Base-by-base conservation (phyloP, 2,888 invertebrate genomes). In the Chrysolina haemoptera region DNA sequence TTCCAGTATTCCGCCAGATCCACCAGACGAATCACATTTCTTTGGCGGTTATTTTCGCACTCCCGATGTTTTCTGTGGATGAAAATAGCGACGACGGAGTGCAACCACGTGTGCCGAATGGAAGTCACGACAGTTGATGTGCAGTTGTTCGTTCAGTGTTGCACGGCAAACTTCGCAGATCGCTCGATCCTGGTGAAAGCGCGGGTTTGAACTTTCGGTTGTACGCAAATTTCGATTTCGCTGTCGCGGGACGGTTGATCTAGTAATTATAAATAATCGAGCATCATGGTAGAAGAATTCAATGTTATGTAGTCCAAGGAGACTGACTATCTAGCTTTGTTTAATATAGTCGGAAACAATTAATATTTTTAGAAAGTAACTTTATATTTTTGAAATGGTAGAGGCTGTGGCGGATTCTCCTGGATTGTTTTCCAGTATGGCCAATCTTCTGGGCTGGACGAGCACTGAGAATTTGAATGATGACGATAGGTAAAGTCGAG, bases 401-500 rank as follows among this genome's bases (percentile, higher is more conserved):
- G 80, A 79, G 69, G 76, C 79, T 14, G 74, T 78, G 41, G 74
- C 79, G 6, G 83, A 84, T 67, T 79, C 84, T 64, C 80, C 84
- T 12, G 81, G 80, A 35, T 79, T 86, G 59, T 81, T 86, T 68
- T 82, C 80, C 9, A 85, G 81, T 73, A 81, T 86, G 55, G 84
- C 84, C 63, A 85, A 81, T 80, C 83, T 82, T 74, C 81, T 83
- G 76, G 86, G 83, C 18, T 83, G 84, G 80, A 81, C 74, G 35
- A 78, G 79, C 10, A 71, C 80, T 8, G 82, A 82, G 65, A 76
- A 76, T 43, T 75, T 78, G 40, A 55, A 71, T 27, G 82, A 84
- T 71, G 85, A 86, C 68, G 85, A 85, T 73, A 85, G 85, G 86
- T 86, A 85, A 41, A 50, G 12, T 12, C 8, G 22, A 12, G 14